Conservation (phyloP, 2,113 vertebrate species). For the Chamaea fasciata region DNA sequence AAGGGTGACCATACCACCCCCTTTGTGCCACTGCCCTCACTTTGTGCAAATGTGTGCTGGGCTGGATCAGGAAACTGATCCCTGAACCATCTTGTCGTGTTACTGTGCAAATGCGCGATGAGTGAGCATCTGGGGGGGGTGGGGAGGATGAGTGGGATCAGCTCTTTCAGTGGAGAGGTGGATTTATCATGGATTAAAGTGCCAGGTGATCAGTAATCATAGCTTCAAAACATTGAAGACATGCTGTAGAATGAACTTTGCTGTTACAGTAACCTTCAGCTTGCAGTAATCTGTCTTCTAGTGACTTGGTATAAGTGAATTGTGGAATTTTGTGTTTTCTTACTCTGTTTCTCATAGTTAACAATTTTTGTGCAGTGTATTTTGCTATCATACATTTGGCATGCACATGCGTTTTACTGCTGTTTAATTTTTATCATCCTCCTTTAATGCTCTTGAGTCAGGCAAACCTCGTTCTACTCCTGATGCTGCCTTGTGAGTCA, state of each 20-base stretch:
- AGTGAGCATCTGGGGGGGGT: not conserved
- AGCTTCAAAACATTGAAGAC: not conserved
- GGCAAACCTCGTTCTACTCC: not conserved
- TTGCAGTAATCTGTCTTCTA: not conserved
- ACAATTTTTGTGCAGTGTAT: not conserved
- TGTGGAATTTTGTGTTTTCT: not conserved
- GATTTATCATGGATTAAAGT: constrained; percentile 18
- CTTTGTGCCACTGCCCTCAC: not conserved
- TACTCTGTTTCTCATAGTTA: not conserved
- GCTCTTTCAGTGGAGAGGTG: not conserved
- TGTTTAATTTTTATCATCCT: not conserved
- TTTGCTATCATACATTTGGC: not conserved
- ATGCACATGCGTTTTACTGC: not conserved
- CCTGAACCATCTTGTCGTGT: not conserved
- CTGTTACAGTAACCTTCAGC: not conserved
- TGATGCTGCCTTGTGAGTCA: not conserved
- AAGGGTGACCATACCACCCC: not conserved
- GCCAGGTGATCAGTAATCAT: not conserved
- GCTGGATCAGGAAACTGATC: not conserved
- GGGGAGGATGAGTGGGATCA: constrained; percentile 9
- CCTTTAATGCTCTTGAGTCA: not conserved
- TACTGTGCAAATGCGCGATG: not conserved
- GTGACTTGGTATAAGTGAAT: not conserved
- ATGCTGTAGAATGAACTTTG: not conserved
- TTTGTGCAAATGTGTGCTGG: not conserved